Evolutionary conservation across 2,113 vertebrate genomes (phyloP).

Genomic region (Psittacus erithacus): DNA sequence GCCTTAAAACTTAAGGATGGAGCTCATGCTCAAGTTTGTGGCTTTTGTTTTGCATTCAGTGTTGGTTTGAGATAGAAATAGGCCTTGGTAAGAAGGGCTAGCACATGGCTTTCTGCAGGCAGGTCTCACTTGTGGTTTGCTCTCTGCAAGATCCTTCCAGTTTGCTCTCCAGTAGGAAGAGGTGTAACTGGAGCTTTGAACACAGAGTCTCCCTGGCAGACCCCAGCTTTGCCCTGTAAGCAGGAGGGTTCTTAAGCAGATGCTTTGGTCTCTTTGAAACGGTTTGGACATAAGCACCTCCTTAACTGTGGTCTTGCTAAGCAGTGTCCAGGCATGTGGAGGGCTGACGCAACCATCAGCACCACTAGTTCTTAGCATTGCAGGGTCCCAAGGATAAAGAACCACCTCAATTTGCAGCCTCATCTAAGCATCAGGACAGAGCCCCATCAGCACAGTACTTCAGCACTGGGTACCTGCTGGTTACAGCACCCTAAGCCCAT

Average conservation of each 20-base stretch:
- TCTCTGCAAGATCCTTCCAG: background rate
- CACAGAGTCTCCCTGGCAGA: background rate
- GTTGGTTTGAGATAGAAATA: background rate
- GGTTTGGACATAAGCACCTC: background rate
- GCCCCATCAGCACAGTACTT: background rate
- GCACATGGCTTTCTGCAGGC: background rate
- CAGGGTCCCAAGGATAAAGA: fast-evolving
- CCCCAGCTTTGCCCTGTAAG: background rate
- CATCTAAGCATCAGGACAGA: background rate
- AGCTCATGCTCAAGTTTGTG: background rate
- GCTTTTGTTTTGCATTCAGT: background rate
- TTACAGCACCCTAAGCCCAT: background rate
- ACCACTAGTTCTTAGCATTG: background rate
- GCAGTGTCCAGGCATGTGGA: background rate
- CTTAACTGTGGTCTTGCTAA: background rate
- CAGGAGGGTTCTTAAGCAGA: background rate
- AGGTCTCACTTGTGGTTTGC: background rate
- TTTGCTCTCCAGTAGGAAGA: background rate
- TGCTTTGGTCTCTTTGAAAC: background rate
- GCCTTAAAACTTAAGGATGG: background rate
- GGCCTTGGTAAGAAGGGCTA: background rate
- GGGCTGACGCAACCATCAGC: background rate
- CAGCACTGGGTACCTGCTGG: background rate
- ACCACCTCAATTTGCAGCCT: background rate
- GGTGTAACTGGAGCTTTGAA: background rate